Evolutionary conservation across 2,888 invertebrate species (phyloP).

Genomic region (Blomia tropicalis): DNA sequence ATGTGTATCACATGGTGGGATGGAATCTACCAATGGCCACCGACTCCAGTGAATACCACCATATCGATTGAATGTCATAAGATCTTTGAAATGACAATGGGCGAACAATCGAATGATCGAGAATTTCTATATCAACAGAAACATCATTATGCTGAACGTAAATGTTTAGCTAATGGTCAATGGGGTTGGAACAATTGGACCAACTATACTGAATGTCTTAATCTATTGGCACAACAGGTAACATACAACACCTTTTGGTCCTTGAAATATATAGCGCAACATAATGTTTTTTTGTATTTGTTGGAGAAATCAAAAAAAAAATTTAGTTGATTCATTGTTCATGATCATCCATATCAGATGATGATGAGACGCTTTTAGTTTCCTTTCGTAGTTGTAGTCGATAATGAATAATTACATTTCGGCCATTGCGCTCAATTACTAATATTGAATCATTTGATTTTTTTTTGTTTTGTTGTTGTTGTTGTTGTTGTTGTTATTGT

Average conservation of each 20-base stretch:
- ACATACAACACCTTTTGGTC: neutral
- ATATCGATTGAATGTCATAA: constrained; percentile 24
- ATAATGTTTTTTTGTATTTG: too few relatives aligned
- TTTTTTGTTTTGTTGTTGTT: too few relatives aligned
- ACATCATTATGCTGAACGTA: constrained; percentile 31
- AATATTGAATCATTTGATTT: too few relatives aligned
- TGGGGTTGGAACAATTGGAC: constrained; percentile 34
- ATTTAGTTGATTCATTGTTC: neutral
- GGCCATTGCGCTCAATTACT: too few relatives aligned
- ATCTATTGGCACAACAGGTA: constrained; percentile 23
- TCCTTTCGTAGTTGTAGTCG: too few relatives aligned
- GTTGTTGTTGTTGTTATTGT: neutral
- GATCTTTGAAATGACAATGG: constrained; percentile 24
- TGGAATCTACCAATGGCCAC: constrained; percentile 30
- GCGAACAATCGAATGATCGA: neutral
- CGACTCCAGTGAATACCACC: constrained; percentile 26
- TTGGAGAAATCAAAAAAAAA: neutral
- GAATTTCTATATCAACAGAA: too few relatives aligned
- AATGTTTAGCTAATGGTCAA: constrained; percentile 31
- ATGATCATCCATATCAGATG: neutral
- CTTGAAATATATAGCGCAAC: neutral
- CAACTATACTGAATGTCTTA: constrained; percentile 33
- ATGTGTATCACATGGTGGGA: constrained; percentile 30
- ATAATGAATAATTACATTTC: too few relatives aligned
- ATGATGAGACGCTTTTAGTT: too few relatives aligned